Base-by-base conservation (phyloP, 1,140 invertebrate species). In the Chionoecetes opilio region DNA sequence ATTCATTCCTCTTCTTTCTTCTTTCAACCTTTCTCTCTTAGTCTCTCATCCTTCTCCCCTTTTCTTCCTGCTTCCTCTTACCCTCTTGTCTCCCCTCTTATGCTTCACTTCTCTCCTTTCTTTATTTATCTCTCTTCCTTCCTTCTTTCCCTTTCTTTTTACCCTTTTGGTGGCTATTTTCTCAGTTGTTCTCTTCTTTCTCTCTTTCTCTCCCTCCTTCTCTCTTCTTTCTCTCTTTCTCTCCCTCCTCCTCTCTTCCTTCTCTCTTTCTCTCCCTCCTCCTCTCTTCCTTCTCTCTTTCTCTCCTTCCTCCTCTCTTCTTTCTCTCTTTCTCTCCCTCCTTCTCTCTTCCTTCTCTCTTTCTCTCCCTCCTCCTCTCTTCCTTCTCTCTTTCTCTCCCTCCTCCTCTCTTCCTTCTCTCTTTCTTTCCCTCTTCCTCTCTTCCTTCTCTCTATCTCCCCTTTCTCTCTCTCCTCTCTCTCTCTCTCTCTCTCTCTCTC, bases 281-380 rank as follows among this genome's bases (percentile, higher is more conserved):
- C 8, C 32, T 82, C 46, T 2, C 63, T 91, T n/a, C 32, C 41
- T 32, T 91, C 53, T 29, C 29, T 9, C 32, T 34, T 41, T 6
- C 46, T 3, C 31, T 34, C 46, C 29, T 3, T 91, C n/a, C 32
- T 41, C 26, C 35, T 31, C 89, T 34, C 41, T 34, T 26, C 6
- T 8, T n/a, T 92, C 82, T 46, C 82, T 14, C 75, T 38, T 92
- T 92, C 8, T 8, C 88, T 63, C 29, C 46, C 38, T 3, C 87
- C 29, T 3, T 31, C 32, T 82, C 46, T 2, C 63, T 91, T n/a
- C 32, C 41, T 32, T 91, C 53, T 29, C 29, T 9, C 32, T 34
- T 41, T 6, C 46, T 3, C 31, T 34, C 46, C 29, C 14, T 91
- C n/a, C 32, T 41, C 26, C 35, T 31, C 89, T 34, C 41, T n/a